Conservation (phyloP, 1,140 invertebrate genomes). For the Euura lappo region DNA sequence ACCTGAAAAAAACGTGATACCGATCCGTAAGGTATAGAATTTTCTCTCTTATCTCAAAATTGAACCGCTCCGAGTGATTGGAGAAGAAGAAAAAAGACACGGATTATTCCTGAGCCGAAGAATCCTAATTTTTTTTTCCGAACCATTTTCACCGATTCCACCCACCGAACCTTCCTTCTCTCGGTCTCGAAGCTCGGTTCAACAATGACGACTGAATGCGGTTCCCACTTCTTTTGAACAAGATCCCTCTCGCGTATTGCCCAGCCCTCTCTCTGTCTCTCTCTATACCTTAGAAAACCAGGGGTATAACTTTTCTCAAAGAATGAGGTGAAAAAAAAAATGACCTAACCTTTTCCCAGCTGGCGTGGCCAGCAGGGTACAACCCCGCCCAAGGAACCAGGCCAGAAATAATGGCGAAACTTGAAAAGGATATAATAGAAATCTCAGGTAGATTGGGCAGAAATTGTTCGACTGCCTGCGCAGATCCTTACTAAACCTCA, state of each 20-base stretch:
- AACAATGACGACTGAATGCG: constrained; percentile 31
- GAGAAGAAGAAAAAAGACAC: background rate
- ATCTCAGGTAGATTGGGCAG: background rate
- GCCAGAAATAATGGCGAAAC: background rate
- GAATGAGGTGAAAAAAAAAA: background rate
- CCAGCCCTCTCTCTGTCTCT: background rate
- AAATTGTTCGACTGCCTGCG: background rate
- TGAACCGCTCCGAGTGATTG: background rate
- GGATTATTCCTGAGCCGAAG: background rate
- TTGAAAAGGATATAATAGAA: background rate
- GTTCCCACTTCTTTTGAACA: constrained; percentile 33
- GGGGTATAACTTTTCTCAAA: constrained; percentile 8
- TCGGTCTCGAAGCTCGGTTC: constrained; percentile 28
- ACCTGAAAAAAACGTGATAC: too few relatives aligned
- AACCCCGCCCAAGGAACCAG: constrained; percentile 1
- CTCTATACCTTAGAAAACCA: background rate
- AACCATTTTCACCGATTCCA: background rate
- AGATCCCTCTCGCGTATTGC: background rate
- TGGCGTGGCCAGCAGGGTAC: background rate
- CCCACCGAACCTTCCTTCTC: background rate
- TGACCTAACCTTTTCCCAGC: constrained; percentile 4
- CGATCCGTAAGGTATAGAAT: background rate
- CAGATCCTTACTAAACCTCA: background rate
- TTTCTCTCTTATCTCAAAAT: background rate
- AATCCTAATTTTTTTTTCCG: background rate